phyloP scores from a whole-genome alignment of 1,140 invertebrate genomes.

The Diuraphis noxia region DNA sequence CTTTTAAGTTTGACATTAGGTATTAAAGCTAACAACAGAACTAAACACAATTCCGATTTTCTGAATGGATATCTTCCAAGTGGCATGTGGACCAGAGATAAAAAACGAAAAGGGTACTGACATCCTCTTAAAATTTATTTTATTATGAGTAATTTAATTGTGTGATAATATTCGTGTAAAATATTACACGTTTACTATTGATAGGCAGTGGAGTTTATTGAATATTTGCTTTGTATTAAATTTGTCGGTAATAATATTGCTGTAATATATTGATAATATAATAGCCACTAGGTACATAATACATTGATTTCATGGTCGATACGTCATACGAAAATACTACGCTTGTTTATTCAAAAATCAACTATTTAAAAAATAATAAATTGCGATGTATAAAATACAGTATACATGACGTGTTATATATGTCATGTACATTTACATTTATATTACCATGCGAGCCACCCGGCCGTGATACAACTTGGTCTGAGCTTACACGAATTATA shows the following conservation, averaged over 20 bases:
- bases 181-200: background rate
- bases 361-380: background rate
- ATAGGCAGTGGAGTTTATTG: background rate
- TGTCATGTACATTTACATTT: background rate
- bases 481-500: background rate
- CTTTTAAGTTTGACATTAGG: background rate
- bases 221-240: background rate
- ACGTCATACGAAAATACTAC: background rate
- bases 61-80: background rate
- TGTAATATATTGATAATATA: background rate
- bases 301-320: background rate
- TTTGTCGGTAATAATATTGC: background rate
- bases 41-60: background rate
- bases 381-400: background rate
- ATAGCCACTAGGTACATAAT: background rate
- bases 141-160: background rate
- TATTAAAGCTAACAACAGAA: background rate
- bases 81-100: background rate
- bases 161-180: background rate
- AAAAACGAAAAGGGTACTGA: background rate
- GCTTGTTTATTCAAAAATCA: background rate
- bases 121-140: no score
- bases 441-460: background rate
- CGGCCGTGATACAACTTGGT: background rate
- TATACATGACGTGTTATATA: background rate